A percentile compares a stretch with the other conserved stretches of the same genome.
phyloP scores from a whole-genome alignment of 2,888 invertebrate species.

The Salticus scenicus region DNA sequence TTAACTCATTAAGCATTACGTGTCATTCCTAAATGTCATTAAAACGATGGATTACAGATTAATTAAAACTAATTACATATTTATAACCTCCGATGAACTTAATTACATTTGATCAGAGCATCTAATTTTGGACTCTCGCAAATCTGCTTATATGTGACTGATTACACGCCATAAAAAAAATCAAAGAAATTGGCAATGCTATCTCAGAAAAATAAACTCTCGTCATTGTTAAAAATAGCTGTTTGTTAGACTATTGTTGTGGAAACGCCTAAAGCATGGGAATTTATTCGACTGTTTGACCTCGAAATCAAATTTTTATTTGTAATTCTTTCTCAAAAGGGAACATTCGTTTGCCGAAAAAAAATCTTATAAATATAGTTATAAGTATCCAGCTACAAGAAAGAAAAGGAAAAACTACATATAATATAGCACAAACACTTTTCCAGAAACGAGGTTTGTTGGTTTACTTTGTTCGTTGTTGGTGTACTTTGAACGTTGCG shows the following conservation, averaged over 20 bases:
- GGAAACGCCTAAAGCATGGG: neutral
- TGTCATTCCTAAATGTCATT: no score
- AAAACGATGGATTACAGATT: no score
- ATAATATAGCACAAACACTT: constrained; percentile 45
- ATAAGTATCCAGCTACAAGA: neutral
- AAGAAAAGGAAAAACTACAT: constrained; percentile 1
- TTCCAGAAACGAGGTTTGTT: constrained; percentile 37
- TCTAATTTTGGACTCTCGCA: no score
- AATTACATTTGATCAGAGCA: no score
- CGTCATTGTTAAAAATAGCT: neutral
- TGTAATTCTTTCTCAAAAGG: neutral
- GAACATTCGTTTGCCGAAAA: neutral
- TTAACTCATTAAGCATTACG: no score
- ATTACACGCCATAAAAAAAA: no score
- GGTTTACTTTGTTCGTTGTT: constrained; percentile 52
- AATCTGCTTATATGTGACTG: no score
- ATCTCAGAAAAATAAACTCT: neutral
- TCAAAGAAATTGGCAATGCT: neutral
- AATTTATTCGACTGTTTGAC: neutral
- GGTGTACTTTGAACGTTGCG: constrained; percentile 34
- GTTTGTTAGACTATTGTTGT: neutral
- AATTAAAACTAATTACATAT: no score
- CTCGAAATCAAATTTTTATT: constrained; percentile 4
- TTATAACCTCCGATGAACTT: no score
- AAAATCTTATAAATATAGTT: constrained; percentile 3